Percentiles rank a stretch among this genome's conserved stretches.
phyloP scores from a whole-genome alignment of 1,140 invertebrate genomes.

The Saccostrea echinata region DNA sequence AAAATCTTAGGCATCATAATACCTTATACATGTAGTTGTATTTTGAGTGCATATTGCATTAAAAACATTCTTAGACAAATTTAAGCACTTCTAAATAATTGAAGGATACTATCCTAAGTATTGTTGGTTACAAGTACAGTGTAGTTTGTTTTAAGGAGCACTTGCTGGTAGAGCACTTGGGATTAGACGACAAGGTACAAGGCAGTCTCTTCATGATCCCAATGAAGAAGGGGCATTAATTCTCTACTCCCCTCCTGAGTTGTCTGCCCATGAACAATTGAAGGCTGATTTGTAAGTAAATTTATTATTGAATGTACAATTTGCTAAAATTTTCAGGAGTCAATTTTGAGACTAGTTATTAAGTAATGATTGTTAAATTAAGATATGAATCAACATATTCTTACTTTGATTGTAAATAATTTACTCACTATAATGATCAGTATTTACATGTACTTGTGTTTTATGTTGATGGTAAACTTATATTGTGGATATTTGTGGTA shows the following conservation, averaged over 20 bases:
- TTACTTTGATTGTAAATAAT: too few species aligned
- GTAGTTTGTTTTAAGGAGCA: slow-evolving; percentile 56
- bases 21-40: too few species aligned
- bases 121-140: too few species aligned
- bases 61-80: background rate
- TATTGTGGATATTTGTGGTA: too few species aligned
- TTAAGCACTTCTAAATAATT: background rate
- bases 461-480: too few species aligned
- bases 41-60: too few species aligned
- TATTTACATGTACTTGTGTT: too few species aligned
- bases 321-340: background rate
- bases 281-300: slow-evolving; percentile 85
- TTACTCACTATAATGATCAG: too few species aligned
- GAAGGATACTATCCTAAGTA: too few species aligned
- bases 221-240: slow-evolving; percentile 95
- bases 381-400: too few species aligned
- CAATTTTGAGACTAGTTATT: background rate
- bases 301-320: background rate
- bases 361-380: too few species aligned
- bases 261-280: slow-evolving; percentile 91
- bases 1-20: too few species aligned
- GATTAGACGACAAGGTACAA: slow-evolving; percentile 85
- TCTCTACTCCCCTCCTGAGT: slow-evolving; percentile 90
- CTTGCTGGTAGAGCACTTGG: slow-evolving; percentile 85
- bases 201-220: slow-evolving; percentile 94